Percentiles rank a stretch among this genome's conserved stretches.
Conservation (phyloP, 37 sponge, comb jelly and placozoan genomes). For the Aphrocallistes beatrix region DNA sequence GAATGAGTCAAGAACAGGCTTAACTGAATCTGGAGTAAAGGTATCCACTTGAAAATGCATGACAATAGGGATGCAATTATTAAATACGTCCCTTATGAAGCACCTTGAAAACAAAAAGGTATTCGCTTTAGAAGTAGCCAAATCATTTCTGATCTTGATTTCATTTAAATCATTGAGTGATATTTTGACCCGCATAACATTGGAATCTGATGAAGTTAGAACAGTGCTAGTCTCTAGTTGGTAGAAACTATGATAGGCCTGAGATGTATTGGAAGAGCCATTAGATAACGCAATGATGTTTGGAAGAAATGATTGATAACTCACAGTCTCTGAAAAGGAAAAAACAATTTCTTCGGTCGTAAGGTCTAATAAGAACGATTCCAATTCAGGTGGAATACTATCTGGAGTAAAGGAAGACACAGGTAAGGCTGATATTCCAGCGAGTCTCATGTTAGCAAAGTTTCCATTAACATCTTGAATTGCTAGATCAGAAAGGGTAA, state of each 20-base stretch:
- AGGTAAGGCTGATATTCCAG: constrained; percentile 29
- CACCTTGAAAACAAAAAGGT: constrained; percentile 40
- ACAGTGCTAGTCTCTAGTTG: background rate
- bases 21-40: constrained; percentile 37
- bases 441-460: constrained; percentile 19
- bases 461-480: constrained; percentile 44
- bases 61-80: constrained; percentile 34
- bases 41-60: constrained; percentile 21
- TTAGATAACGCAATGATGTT: constrained; percentile 37
- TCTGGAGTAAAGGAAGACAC: constrained; percentile 47
- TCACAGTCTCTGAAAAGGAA: constrained; percentile 65
- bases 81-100: constrained; percentile 46
- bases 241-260: background rate
- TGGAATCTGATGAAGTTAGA: constrained; percentile 29
- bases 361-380: constrained; percentile 40
- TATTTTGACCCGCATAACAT: constrained; percentile 15
- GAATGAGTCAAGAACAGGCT: constrained; percentile 34
- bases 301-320: constrained; percentile 30
- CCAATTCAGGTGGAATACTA: constrained; percentile 38
- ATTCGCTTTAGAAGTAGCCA: constrained; percentile 35
- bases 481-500: constrained; percentile 33
- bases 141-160: constrained; percentile 35
- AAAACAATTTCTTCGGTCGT: constrained; percentile 44
- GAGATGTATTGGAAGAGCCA: constrained; percentile 10
- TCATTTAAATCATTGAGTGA: constrained; percentile 46